phyloP scores from a whole-genome alignment of 2,888 invertebrate genomes.

The Oithona nana region DNA sequence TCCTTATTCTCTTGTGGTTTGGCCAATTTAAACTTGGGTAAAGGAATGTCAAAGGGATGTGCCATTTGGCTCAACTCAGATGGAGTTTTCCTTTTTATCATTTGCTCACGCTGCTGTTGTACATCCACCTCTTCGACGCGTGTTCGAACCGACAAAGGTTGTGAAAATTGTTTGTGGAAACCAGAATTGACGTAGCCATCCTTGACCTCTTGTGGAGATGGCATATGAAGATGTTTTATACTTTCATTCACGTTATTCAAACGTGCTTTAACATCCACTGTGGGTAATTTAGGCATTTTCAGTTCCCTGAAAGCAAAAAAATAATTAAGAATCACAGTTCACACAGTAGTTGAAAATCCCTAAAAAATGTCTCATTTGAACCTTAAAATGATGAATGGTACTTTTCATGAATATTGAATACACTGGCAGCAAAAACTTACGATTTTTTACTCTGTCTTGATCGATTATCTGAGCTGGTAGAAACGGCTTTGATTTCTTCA shows the following conservation, averaged over 20 bases:
- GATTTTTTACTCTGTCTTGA: too few relatives aligned
- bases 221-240: not conserved
- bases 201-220: constrained; percentile 5
- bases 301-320: too few relatives aligned
- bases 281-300: not conserved
- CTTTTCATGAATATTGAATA: too few relatives aligned
- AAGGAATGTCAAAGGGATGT: constrained; percentile 13
- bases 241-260: not conserved
- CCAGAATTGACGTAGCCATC: constrained; percentile 3
- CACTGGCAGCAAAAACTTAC: too few relatives aligned
- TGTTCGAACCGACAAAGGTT: constrained; percentile 1
- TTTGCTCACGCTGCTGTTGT: not conserved
- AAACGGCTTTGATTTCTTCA: too few relatives aligned
- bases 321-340: too few relatives aligned
- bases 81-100: constrained; percentile 8
- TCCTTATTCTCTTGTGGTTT: not conserved
- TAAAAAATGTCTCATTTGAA: too few relatives aligned
- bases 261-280: not conserved
- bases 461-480: too few relatives aligned
- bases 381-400: too few relatives aligned
- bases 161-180: constrained; percentile 4
- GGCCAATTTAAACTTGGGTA: not conserved
- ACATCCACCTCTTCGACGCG: constrained; percentile 7
- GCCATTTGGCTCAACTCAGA: not conserved
- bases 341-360: too few relatives aligned